Percentiles rank a stretch among this genome's conserved stretches.
Conservation (phyloP, 2,797 vertebrate genomes). For the Rhadinocentrus ornatus region DNA sequence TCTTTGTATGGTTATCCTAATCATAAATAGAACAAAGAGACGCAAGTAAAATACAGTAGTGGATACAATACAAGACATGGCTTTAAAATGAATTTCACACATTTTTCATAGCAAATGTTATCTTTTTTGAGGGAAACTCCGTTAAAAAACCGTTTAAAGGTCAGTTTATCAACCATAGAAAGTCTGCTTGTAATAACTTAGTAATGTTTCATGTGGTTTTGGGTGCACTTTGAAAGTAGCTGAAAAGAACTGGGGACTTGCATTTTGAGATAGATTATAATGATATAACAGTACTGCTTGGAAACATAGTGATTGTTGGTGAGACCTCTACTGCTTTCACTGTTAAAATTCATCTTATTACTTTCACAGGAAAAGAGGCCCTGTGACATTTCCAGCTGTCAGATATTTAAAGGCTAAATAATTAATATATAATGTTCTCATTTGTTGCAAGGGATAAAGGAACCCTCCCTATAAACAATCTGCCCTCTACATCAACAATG, state of each 20-base stretch:
- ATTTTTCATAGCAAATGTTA: background rate
- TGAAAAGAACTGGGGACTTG: background rate
- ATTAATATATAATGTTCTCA: too few relatives aligned
- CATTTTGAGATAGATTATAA: background rate
- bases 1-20: background rate
- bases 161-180: background rate
- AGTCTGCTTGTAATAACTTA: background rate
- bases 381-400: background rate
- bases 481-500: too few relatives aligned
- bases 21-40: background rate
- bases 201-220: background rate
- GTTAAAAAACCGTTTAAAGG: conserved; percentile 5
- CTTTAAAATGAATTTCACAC: background rate
- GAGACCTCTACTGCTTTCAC: too few relatives aligned
- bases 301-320: background rate
- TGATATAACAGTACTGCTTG: background rate
- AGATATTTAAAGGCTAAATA: too few relatives aligned
- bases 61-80: background rate
- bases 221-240: background rate
- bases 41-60: background rate
- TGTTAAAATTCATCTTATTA: too few relatives aligned
- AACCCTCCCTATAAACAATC: too few relatives aligned
- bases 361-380: background rate
- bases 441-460: too few relatives aligned
- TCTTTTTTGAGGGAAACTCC: conserved; percentile 16